Conservation (phyloP, 2,888 invertebrate genomes). For the Zaprionus bogoriensis region DNA sequence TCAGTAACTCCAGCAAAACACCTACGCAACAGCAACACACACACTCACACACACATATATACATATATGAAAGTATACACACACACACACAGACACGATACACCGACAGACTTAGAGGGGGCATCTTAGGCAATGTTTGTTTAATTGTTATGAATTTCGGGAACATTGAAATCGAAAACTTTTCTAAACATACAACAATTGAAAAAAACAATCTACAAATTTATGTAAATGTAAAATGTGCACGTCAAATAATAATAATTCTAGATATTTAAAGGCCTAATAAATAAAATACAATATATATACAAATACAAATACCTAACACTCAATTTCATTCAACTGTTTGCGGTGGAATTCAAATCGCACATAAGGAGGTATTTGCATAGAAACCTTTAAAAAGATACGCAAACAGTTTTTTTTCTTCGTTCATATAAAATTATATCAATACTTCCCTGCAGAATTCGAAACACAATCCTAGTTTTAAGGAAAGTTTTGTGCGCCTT, state of each 20-base stretch:
- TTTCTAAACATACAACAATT: conserved; percentile 45
- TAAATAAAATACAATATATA: conserved; percentile 69
- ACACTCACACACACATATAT: conserved; percentile 5
- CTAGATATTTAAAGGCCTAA: conserved; percentile 75
- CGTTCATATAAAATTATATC: no score
- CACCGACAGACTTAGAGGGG: conserved; percentile 4
- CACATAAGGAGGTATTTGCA: no score
- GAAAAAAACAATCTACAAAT: conserved; percentile 44
- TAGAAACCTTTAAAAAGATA: no score
- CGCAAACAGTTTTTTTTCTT: no score
- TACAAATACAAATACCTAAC: conserved; percentile 30
- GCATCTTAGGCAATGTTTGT: conserved; percentile 61
- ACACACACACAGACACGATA: conserved; percentile 24
- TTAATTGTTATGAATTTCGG: conserved; percentile 72
- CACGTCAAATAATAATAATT: conserved; percentile 77
- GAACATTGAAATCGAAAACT: conserved; percentile 66
- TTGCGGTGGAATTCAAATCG: no score
- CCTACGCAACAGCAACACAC: conserved; percentile 4
- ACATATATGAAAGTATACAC: conserved; percentile 11
- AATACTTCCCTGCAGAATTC: no score
- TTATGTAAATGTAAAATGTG: conserved; percentile 77
- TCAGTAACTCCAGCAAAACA: conserved; percentile 14
- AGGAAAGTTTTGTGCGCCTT: no score
- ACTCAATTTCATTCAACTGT: conserved; percentile 10
- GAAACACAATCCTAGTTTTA: no score